A percentile compares a stretch with the other conserved stretches of the same genome.
Conservation (phyloP, 2,113 vertebrate genomes). For the Mirounga angustirostris region DNA sequence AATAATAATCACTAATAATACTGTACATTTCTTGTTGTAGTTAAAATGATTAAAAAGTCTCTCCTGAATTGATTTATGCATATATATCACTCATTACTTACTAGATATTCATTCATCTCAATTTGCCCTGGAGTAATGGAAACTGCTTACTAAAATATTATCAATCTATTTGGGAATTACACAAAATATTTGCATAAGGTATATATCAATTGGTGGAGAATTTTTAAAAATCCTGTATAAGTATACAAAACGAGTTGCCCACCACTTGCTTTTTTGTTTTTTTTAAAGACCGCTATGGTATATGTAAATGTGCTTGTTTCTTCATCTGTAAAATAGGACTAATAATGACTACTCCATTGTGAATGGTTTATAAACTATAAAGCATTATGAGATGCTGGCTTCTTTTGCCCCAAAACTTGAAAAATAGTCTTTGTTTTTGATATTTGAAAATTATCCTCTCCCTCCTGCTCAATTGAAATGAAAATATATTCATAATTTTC, state of each 20-base stretch:
- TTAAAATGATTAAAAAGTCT: conserved; percentile 75
- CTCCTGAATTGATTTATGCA: conserved; percentile 68
- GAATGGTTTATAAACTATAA: not conserved
- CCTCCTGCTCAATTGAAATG: not conserved
- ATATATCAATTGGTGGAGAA: not conserved
- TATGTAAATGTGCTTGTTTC: not conserved
- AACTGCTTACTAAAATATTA: conserved; percentile 68
- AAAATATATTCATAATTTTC: not conserved
- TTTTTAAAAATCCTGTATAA: not conserved
- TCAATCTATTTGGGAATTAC: conserved; percentile 47
- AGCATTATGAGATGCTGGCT: not conserved
- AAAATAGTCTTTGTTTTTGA: not conserved
- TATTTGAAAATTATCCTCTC: not conserved
- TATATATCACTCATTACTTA: conserved; percentile 65
- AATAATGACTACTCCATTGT: not conserved
- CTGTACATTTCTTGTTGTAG: conserved; percentile 50
- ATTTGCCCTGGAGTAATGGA: conserved; percentile 64
- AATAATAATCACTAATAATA: conserved; percentile 69
- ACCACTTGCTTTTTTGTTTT: not conserved
- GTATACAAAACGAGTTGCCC: not conserved
- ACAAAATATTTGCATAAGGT: conserved; percentile 64
- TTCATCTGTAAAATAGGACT: not conserved
- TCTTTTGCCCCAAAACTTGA: not conserved
- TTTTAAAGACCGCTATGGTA: not conserved
- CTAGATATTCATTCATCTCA: conserved; percentile 73